Conservation (phyloP, 2,888 invertebrate genomes). For the Suillia variegata region DNA sequence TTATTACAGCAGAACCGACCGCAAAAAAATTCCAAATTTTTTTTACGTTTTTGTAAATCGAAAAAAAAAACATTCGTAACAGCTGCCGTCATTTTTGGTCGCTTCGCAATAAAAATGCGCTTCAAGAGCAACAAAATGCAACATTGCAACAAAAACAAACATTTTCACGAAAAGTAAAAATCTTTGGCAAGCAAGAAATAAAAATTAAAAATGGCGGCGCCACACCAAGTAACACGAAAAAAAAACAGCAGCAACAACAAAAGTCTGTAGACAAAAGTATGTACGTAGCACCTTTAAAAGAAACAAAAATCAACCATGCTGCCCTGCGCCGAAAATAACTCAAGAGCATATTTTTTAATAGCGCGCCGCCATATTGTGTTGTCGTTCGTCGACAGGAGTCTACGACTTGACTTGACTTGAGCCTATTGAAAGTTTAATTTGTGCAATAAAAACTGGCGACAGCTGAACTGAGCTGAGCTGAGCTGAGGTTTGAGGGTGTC, state of each 20-base stretch:
- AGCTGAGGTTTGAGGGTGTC: not conserved
- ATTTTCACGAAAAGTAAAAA: too few relatives aligned
- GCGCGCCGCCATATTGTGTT: not conserved
- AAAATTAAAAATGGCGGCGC: not conserved
- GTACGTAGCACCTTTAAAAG: too few relatives aligned
- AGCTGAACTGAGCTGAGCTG: slow-evolving; percentile 23
- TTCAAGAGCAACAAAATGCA: not conserved
- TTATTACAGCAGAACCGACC: not conserved
- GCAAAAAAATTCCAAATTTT: not conserved
- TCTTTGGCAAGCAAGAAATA: not conserved
- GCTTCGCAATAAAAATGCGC: not conserved
- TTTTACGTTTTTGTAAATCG: not conserved
- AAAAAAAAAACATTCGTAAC: not conserved
- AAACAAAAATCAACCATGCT: too few relatives aligned
- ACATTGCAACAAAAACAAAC: not conserved
- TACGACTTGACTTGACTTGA: too few relatives aligned
- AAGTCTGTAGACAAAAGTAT: too few relatives aligned
- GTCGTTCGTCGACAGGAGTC: too few relatives aligned
- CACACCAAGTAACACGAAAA: not conserved
- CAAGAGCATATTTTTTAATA: not conserved
- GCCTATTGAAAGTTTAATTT: slow-evolving; percentile 48
- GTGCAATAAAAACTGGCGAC: slow-evolving; percentile 47
- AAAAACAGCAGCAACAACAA: too few relatives aligned
- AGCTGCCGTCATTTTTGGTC: not conserved
- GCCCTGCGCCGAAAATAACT: too few relatives aligned